phyloP scores from a whole-genome alignment of 2,888 invertebrate species.

The Bimastos eiseni region DNA sequence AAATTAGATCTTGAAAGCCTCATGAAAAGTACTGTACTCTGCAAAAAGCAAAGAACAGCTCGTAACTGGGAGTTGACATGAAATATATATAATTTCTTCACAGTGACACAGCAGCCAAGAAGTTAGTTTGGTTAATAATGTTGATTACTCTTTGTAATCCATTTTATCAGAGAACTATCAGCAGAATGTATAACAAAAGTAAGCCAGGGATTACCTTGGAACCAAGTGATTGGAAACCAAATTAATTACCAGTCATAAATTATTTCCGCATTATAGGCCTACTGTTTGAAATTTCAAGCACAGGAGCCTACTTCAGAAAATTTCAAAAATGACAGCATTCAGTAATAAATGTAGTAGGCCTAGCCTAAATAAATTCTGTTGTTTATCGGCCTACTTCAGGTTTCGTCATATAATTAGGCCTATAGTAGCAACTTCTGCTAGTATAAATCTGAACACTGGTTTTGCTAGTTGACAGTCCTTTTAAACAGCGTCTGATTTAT shows the following conservation, averaged over 20 bases:
- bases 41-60: no score
- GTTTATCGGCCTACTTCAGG: neutral
- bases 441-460: slow-evolving; percentile 2
- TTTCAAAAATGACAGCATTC: neutral
- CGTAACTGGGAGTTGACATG: neutral
- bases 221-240: neutral
- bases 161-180: neutral
- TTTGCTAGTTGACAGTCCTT: neutral
- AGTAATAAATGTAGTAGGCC: no score
- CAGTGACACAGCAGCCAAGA: neutral
- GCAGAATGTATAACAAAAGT: neutral
- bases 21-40: no score
- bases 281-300: neutral
- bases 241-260: neutral
- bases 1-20: no score
- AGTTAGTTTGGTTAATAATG: neutral
- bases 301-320: neutral
- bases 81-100: neutral
- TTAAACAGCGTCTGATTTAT: neutral
- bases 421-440: neutral
- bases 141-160: neutral
- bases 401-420: neutral
- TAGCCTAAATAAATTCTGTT: neutral
- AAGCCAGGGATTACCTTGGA: neutral
- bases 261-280: neutral